phyloP scores from a whole-genome alignment of 1,140 invertebrate species.

The Dinothrombium tinctorium region DNA sequence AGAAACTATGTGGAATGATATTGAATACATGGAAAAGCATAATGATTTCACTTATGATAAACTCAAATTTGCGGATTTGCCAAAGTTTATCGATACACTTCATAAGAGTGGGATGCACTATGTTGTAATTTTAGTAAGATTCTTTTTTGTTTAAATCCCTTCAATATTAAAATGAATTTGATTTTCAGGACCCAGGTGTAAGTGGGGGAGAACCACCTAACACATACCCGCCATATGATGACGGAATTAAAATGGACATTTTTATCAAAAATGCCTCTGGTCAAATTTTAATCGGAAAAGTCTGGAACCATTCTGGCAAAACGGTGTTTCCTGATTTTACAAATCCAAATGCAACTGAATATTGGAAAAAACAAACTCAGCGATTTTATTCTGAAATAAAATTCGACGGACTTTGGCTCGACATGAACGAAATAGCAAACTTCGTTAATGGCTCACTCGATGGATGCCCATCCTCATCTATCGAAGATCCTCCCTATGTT shows the following conservation, averaged over 20 bases:
- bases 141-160: not conserved
- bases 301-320: slow-evolving; percentile 13
- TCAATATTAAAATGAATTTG: no score
- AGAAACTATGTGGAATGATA: slow-evolving; percentile 23
- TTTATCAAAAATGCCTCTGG: slow-evolving; percentile 7
- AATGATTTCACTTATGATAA: slow-evolving; percentile 24
- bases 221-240: slow-evolving; percentile 19
- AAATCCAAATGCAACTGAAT: slow-evolving; percentile 40
- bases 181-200: slow-evolving; percentile 15
- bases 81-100: slow-evolving; percentile 21
- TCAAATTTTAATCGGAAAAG: slow-evolving; percentile 7
- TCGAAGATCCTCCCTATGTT: slow-evolving; percentile 41
- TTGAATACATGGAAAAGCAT: slow-evolving; percentile 23
- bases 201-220: slow-evolving; percentile 13
- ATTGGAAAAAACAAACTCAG: slow-evolving; percentile 45
- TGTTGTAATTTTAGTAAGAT: slow-evolving; percentile 15
- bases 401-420: slow-evolving; percentile 59
- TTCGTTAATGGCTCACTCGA: slow-evolving; percentile 4
- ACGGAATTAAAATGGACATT: slow-evolving; percentile 17
- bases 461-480: slow-evolving; percentile 12
- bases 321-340: slow-evolving; percentile 60
- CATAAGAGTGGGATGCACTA: slow-evolving; percentile 21
- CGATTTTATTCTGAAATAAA: slow-evolving; percentile 34
- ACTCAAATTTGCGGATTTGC: slow-evolving; percentile 20
- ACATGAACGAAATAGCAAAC: slow-evolving; percentile 16